Base-by-base conservation (phyloP, 2,113 vertebrate genomes). In the Nyctibius bracteatus region DNA sequence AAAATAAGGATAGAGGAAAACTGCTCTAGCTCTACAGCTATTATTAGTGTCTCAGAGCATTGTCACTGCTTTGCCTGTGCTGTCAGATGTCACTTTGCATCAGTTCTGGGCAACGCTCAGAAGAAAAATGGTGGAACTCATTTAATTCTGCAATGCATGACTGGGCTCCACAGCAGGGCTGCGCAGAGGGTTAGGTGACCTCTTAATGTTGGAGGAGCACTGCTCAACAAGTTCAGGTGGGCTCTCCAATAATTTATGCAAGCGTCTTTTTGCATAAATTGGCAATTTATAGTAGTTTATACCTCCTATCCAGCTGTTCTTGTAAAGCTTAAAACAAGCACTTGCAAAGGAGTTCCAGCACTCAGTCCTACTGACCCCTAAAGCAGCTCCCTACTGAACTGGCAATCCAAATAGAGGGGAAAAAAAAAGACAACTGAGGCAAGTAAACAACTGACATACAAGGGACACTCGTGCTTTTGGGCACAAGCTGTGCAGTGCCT, bases 51-150 rank as follows among this genome's bases (percentile, higher is more conserved):
- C 92, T 94, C 73, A 41, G 58, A 94, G 92, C 84, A 54, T 58
- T 94, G 94, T 90, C 87, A 55, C 77, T 86, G 84, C 87, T 92
- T 90, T 78, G 87, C 87, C 84, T 95, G 79, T 47, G 72, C 96
- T 96, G 97, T 93, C 95, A 96, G 96, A 91, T 95, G 96, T 97
- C 95, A 93, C 93, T 96, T 96, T 83, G 93, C 91, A 97, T 97
- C 96, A 94, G 78, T 91, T 95, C 96, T 92, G 94, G 95, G 91
- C 87, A 78, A 72, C 2, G 74, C 84, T 77, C 89, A 17, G 78
- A 87, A 92, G 81, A 90, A 89, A 91, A 96, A 88, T 33, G 58
- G 85, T 88, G 85, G 59, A 91, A 88, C 89, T 96, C 92, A 90
- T 92, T 92, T 90, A 95, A 92, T 91, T 82, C 84, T 44, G 89